Conservation (phyloP, 2,113 vertebrate species). For the Dinomys branickii region DNA sequence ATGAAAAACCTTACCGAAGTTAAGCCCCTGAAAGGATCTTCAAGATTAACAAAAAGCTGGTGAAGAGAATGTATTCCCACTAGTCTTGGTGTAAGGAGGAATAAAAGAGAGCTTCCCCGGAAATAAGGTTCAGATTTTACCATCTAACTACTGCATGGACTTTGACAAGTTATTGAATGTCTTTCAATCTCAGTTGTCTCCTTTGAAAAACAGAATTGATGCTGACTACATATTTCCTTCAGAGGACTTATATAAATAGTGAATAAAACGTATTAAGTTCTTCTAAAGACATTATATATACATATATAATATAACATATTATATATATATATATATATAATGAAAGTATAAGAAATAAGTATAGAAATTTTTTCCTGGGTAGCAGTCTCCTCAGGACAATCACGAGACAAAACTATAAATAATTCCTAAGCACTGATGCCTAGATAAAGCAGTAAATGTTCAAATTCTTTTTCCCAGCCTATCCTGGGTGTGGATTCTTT, state of each 20-base stretch:
- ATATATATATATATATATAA: slow-evolving; percentile 19
- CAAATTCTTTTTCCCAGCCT: neutral
- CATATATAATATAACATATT: too few species aligned
- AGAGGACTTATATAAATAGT: neutral
- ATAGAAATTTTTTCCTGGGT: neutral
- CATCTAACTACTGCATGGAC: neutral
- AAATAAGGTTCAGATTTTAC: neutral
- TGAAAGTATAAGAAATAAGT: slow-evolving; percentile 7
- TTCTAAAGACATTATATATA: slow-evolving; percentile 29
- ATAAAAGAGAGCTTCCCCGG: neutral
- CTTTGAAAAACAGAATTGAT: slow-evolving; percentile 46
- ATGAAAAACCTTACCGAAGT: neutral
- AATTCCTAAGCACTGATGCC: neutral
- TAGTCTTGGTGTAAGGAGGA: neutral
- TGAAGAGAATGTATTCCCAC: slow-evolving; percentile 11
- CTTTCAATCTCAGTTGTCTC: neutral
- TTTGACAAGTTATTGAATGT: slow-evolving; percentile 29
- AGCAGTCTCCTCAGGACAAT: neutral
- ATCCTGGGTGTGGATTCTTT: neutral
- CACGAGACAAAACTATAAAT: slow-evolving; percentile 29
- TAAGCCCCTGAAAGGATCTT: neutral
- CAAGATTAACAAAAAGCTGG: neutral
- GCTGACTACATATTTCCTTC: neutral
- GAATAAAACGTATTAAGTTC: neutral
- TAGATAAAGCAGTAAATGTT: slow-evolving; percentile 43